Percentiles rank a stretch among this genome's conserved stretches.
phyloP scores from a whole-genome alignment of 2,797 vertebrate species.

The Bovichtus diacanthus region DNA sequence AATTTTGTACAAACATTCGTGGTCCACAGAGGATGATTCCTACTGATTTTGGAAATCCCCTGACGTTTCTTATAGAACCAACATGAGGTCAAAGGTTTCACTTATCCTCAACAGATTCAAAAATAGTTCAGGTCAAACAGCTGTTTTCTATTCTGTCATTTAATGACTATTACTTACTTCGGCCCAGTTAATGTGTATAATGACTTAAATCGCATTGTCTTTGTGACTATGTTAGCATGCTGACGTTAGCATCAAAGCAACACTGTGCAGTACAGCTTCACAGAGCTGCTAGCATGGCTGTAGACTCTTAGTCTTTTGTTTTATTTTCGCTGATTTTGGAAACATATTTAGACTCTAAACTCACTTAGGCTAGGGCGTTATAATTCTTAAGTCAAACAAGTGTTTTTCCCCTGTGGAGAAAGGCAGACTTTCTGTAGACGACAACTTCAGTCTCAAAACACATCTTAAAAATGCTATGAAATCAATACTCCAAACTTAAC shows the following conservation, averaged over 20 bases:
- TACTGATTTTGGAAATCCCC: background rate
- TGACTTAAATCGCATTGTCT: background rate
- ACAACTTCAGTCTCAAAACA: constrained; percentile 35
- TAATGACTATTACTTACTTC: background rate
- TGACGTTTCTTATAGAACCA: background rate
- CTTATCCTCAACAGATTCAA: background rate
- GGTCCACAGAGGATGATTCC: background rate
- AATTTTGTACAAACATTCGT: background rate
- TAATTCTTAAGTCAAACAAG: background rate
- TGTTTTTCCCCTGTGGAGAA: background rate
- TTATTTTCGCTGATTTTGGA: background rate
- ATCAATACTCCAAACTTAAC: constrained; percentile 33
- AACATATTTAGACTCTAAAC: background rate
- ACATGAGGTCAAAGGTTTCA: background rate
- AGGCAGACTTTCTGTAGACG: background rate
- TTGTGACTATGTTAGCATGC: background rate
- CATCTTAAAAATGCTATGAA: constrained; percentile 48
- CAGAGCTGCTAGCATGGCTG: background rate
- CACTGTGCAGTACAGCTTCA: background rate
- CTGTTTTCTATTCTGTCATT: background rate
- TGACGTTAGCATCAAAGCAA: background rate
- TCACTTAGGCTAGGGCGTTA: background rate
- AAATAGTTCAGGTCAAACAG: background rate
- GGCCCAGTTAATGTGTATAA: background rate
- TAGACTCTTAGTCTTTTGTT: background rate